Conservation (phyloP, 2,113 vertebrate species). For the Syngnathus floridae region DNA sequence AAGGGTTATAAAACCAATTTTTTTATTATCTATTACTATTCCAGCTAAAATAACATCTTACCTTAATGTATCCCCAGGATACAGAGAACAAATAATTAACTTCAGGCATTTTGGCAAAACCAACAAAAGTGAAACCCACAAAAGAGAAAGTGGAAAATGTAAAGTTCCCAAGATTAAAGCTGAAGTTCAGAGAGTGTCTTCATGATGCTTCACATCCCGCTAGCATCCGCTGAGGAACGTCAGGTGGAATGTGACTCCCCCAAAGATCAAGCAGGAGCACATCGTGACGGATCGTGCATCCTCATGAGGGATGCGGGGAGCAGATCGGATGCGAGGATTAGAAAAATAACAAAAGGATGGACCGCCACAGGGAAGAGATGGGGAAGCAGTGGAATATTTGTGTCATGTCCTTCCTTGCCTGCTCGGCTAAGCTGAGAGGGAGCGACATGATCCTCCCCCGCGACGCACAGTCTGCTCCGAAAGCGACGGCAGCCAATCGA, state of each 20-base stretch:
- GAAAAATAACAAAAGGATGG: constrained; percentile 68
- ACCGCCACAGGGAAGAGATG: constrained; percentile 72
- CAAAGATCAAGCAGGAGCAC: constrained; percentile 37
- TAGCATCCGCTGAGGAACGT: constrained; percentile 24
- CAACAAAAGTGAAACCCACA: constrained; percentile 17
- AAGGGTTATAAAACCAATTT: not conserved
- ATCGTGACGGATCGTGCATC: constrained; percentile 10
- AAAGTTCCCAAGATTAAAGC: not conserved
- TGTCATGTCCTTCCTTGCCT: constrained; percentile 65
- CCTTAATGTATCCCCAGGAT: constrained; percentile 99
- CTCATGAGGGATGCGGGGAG: constrained; percentile 10
- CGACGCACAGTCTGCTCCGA: constrained; percentile 64
- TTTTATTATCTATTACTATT: not conserved
- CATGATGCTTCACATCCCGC: constrained; percentile 6
- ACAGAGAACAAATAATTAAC: constrained; percentile 94
- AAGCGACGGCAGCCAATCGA: constrained; percentile 72
- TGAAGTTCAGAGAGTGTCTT: not conserved
- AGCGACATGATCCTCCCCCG: constrained; percentile 46
- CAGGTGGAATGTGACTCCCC: constrained; percentile 14
- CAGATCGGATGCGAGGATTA: constrained; percentile 55
- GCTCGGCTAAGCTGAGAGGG: constrained; percentile 30
- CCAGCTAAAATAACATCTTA: constrained; percentile 63
- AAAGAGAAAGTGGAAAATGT: constrained; percentile 30
- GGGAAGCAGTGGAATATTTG: constrained; percentile 67
- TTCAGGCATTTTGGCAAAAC: constrained; percentile 85